Evolutionary conservation across 2,113 vertebrate genomes (phyloP).

Genomic region (Setophaga kirtlandii): DNA sequence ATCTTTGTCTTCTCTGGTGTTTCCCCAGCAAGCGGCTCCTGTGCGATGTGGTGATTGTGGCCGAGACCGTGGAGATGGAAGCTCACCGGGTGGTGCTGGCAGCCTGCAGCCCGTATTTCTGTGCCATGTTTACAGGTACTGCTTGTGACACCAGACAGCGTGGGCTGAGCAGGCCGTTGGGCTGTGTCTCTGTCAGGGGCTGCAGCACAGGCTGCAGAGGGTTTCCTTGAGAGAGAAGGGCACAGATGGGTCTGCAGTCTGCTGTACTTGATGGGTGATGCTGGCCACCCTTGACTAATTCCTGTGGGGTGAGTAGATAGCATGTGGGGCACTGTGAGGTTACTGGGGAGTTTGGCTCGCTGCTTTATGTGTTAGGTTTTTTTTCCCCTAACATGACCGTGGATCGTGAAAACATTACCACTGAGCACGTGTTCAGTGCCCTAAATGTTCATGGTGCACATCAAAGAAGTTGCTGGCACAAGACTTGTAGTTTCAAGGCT

Average conservation of each 20-base stretch:
- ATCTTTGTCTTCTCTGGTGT: slow-evolving; percentile 53
- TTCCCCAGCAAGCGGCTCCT: slow-evolving; percentile 88
- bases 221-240: not conserved
- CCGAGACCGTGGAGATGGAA: slow-evolving; percentile 87
- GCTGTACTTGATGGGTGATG: not conserved
- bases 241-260: not conserved
- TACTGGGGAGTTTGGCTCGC: not conserved
- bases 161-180: accelerated
- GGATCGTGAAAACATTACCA: not conserved
- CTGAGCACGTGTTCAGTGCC: not conserved
- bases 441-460: not conserved
- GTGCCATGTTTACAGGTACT: slow-evolving; percentile 98
- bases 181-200: not conserved
- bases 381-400: not conserved
- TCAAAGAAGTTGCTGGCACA: slow-evolving; percentile 46
- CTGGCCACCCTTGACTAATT: not conserved
- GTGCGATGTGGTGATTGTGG: slow-evolving; percentile 95
- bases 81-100: slow-evolving; percentile 93
- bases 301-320: not conserved
- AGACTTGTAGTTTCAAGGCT: slow-evolving; percentile 43
- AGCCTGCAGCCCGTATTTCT: slow-evolving; percentile 95
- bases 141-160: not conserved
- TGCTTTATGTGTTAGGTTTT: not conserved
- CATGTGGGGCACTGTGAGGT: not conserved
- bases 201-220: not conserved